These are phyloP conservation scores for Catalaphyllia jardinei DNA, from an alignment of 64 coral and sea anemone genomes.

Conservation along the genomic window DNA sequence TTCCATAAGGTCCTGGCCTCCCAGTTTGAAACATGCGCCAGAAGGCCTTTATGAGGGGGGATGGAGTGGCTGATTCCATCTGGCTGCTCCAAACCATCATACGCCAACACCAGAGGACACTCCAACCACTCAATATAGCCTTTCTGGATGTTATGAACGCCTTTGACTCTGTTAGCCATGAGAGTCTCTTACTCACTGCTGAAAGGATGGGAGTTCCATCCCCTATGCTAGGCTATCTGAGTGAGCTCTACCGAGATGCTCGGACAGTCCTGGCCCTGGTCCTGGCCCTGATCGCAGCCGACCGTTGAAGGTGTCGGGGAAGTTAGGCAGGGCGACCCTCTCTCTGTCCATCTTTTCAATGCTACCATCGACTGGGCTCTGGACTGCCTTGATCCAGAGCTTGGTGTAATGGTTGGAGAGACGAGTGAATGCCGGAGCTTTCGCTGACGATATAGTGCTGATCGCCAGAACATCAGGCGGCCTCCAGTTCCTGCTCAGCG, in stretches of 20 bases:
- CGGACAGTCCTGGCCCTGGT: not conserved
- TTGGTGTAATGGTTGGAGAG: not conserved
- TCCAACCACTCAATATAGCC: not conserved
- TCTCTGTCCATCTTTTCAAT: not conserved
- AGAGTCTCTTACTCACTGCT: not conserved
- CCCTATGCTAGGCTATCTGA: not conserved
- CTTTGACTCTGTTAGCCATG: slow-evolving; percentile 31
- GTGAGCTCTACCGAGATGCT: not conserved
- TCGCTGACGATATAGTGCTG: too few species aligned
- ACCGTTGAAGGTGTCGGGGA: too few species aligned
- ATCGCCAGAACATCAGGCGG: too few species aligned
- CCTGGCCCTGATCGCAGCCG: too few species aligned
- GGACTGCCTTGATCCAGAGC: not conserved
- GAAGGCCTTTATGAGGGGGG: not conserved
- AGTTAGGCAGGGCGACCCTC: slow-evolving; percentile 34
- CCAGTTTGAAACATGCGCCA: not conserved
- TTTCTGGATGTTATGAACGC: slow-evolving; percentile 34
- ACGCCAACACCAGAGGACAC: not conserved
- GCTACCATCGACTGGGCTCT: not conserved
- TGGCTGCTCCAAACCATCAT: slow-evolving; percentile 11
- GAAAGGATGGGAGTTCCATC: not conserved
- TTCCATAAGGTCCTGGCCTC: not conserved
- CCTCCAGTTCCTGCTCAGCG: too few species aligned
- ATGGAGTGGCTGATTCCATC: slow-evolving; percentile 5
- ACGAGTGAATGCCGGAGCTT: too few species aligned